Percentiles rank a stretch among this genome's conserved stretches.
These are phyloP conservation scores for Chloromyia formosa DNA, from an alignment of 2,888 invertebrate species.

Conservation along the genomic window DNA sequence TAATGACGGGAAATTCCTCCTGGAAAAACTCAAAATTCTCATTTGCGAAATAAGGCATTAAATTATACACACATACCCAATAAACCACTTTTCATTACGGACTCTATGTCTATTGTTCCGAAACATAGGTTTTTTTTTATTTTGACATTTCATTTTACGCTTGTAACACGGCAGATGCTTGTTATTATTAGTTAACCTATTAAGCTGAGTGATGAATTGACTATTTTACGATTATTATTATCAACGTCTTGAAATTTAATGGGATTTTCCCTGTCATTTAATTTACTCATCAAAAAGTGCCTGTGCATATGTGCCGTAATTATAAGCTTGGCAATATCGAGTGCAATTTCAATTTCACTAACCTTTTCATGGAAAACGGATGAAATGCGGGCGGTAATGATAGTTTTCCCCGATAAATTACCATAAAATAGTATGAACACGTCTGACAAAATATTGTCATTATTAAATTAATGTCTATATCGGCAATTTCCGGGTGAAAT, in stretches of 20 bases:
- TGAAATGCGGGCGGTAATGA: constrained; percentile 14
- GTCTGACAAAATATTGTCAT: constrained; percentile 21
- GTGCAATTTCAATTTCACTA: background rate
- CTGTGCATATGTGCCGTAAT: no score
- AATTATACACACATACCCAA: no score
- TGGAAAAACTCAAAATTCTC: no score
- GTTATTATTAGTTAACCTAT: background rate
- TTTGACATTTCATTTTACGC: background rate
- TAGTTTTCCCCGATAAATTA: background rate
- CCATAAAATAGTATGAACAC: constrained; percentile 11
- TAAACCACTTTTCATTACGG: no score
- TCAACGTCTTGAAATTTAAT: background rate
- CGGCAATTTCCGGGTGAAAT: constrained; percentile 22
- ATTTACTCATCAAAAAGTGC: background rate
- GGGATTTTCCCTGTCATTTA: background rate
- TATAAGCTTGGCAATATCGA: no score
- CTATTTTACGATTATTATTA: background rate
- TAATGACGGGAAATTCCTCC: no score
- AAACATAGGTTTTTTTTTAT: no score
- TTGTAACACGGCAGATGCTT: background rate
- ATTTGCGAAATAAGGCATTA: no score
- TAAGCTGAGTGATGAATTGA: background rate
- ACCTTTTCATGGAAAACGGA: background rate
- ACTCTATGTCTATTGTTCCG: no score
- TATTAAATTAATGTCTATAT: constrained; percentile 23